Evolutionary conservation across 30 jellyfish, hydroid and myxozoan genomes (phyloP).

Genomic region (Pseudorhiza aurosa): DNA sequence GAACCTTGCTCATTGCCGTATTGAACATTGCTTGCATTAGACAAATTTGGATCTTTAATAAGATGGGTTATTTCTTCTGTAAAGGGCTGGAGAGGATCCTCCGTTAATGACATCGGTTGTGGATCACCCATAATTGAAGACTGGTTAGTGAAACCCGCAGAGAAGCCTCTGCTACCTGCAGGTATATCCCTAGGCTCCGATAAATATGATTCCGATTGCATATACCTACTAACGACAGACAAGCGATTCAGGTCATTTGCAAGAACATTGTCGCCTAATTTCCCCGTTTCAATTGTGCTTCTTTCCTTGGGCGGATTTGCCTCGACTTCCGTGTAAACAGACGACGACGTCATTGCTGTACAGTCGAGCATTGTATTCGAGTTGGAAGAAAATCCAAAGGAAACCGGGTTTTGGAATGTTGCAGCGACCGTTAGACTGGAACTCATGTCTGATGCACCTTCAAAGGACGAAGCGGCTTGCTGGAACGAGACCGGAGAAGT

Average conservation of each 20-base stretch:
- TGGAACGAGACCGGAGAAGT: not conserved
- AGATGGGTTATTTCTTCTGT: slow-evolving; percentile 21
- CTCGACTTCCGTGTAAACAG: not conserved
- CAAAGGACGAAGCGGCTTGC: slow-evolving; percentile 1
- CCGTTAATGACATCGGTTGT: slow-evolving; percentile 78
- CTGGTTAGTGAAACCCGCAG: not conserved
- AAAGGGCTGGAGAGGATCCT: slow-evolving; percentile 38
- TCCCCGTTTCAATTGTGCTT: slow-evolving; percentile 7
- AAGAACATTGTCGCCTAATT: slow-evolving; percentile 22
- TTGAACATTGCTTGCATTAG: not conserved
- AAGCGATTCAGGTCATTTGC: slow-evolving; percentile 64
- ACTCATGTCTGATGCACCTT: not conserved
- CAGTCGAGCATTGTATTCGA: not conserved
- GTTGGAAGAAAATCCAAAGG: not conserved
- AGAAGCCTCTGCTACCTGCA: not conserved
- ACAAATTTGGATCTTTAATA: slow-evolving; percentile 9
- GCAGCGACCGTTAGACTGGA: not conserved
- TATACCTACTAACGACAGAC: slow-evolving; percentile 49
- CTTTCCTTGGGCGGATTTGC: not conserved
- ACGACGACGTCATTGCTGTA: not conserved
- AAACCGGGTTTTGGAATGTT: not conserved
- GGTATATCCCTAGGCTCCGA: slow-evolving; percentile 56
- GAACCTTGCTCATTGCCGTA: not conserved
- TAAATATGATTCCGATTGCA: not conserved
- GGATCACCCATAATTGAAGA: slow-evolving; percentile 41